Evolutionary conservation across 2,888 invertebrate species (phyloP).

Genomic region (Xestoiulus laeticollis): DNA sequence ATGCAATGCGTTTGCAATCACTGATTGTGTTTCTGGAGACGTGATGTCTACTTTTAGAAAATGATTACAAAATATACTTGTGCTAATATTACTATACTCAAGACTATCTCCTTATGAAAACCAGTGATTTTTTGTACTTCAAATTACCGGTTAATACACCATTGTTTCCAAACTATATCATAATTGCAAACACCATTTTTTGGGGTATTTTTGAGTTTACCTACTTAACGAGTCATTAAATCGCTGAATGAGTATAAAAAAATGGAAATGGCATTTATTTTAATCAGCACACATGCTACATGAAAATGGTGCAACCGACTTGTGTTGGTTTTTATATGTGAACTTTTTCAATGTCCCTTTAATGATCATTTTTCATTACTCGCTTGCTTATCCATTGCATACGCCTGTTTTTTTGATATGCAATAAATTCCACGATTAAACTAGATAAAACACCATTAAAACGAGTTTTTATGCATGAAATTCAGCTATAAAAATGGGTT

Average conservation of each 20-base stretch:
- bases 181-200: neutral
- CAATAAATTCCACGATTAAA: neutral
- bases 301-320: neutral
- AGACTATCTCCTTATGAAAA: neutral
- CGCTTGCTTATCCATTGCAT: neutral
- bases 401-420: slow-evolving; percentile 5
- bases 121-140: too few relatives aligned
- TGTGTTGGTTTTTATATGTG: neutral
- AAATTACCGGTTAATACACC: neutral
- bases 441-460: slow-evolving; percentile 15
- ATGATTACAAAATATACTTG: neutral
- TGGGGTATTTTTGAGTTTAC: neutral
- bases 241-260: neutral
- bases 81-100: neutral
- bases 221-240: neutral
- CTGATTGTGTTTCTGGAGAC: neutral
- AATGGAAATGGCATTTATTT: neutral
- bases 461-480: slow-evolving; percentile 15
- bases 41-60: neutral
- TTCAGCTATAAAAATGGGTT: neutral
- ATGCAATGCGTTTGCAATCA: neutral
- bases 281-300: neutral
- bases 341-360: neutral
- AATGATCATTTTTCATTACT: neutral
- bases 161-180: neutral